Evolutionary conservation across 2,888 invertebrate genomes (phyloP).

Genomic region (Thecophora atra): DNA sequence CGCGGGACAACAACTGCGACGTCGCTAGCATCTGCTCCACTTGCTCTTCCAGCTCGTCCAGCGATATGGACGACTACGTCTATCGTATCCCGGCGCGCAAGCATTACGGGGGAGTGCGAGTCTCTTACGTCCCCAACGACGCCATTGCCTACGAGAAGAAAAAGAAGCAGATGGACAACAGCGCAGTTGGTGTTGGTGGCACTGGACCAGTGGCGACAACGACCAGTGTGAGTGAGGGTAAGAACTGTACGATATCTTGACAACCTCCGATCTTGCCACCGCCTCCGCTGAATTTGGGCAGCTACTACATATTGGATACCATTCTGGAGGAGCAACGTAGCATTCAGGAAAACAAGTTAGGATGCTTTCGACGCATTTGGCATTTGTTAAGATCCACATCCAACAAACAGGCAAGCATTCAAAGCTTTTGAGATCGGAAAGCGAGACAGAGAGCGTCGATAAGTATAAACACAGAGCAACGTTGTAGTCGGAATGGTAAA

Average conservation of each 20-base stretch:
- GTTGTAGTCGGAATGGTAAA: not conserved
- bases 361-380: slow-evolving; percentile 58
- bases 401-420: slow-evolving; percentile 37
- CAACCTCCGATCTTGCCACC: slow-evolving; percentile 62
- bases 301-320: slow-evolving; percentile 60
- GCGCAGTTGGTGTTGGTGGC: slow-evolving; percentile 49
- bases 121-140: slow-evolving; percentile 93
- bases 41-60: slow-evolving; percentile 85
- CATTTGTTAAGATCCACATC: slow-evolving; percentile 54
- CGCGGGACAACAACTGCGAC: slow-evolving; percentile 68
- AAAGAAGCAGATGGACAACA: slow-evolving; percentile 68
- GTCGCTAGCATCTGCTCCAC: slow-evolving; percentile 87
- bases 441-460: not conserved
- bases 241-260: slow-evolving; percentile 89
- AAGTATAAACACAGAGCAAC: not conserved
- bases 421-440: slow-evolving; percentile 41
- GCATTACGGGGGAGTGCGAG: slow-evolving; percentile 88
- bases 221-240: slow-evolving; percentile 68
- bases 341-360: slow-evolving; percentile 57
- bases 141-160: slow-evolving; percentile 83
- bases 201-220: slow-evolving; percentile 8
- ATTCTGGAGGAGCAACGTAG: slow-evolving; percentile 59
- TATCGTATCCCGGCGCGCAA: slow-evolving; percentile 84
- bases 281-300: slow-evolving; percentile 58
- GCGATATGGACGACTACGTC: slow-evolving; percentile 86